Evolutionary conservation across 1,140 invertebrate genomes (phyloP).

Genomic region (Hermetia illucens): DNA sequence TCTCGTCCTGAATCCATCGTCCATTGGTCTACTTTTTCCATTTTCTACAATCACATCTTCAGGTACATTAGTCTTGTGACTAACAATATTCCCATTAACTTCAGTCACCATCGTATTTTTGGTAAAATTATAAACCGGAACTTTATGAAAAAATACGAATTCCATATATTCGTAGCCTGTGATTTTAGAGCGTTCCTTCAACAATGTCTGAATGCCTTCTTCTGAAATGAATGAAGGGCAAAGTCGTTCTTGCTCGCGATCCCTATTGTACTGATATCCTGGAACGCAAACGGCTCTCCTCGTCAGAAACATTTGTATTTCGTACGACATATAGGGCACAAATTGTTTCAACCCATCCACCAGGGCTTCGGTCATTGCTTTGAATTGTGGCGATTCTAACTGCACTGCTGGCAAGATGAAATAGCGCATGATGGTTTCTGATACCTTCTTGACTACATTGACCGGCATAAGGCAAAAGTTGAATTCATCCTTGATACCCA

Average conservation of each 20-base stretch:
- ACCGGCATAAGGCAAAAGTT: conserved; percentile 1
- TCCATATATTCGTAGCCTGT: no score
- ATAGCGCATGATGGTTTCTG: not conserved
- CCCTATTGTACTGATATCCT: conserved; percentile 1
- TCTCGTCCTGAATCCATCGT: no score
- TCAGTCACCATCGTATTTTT: not conserved
- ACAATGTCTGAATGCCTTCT: not conserved
- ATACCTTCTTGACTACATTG: not conserved
- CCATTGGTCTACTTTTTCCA: not conserved
- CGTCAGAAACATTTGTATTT: not conserved
- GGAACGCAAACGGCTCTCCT: conserved; percentile 1
- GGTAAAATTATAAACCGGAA: no score
- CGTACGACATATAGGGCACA: not conserved
- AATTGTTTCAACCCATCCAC: not conserved
- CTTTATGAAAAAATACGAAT: no score
- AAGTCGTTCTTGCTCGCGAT: not conserved
- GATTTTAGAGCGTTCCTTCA: no score
- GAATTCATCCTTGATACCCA: conserved; percentile 53
- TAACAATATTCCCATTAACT: not conserved
- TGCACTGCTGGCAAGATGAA: not conserved
- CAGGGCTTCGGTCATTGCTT: not conserved
- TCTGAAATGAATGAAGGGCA: not conserved
- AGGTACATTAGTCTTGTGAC: not conserved
- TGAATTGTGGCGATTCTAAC: not conserved
- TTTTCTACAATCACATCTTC: not conserved